Percentiles rank a stretch among this genome's conserved stretches.
Evolutionary conservation across 2,797 vertebrate genomes (phyloP).

Genomic region (Falco rusticolus): DNA sequence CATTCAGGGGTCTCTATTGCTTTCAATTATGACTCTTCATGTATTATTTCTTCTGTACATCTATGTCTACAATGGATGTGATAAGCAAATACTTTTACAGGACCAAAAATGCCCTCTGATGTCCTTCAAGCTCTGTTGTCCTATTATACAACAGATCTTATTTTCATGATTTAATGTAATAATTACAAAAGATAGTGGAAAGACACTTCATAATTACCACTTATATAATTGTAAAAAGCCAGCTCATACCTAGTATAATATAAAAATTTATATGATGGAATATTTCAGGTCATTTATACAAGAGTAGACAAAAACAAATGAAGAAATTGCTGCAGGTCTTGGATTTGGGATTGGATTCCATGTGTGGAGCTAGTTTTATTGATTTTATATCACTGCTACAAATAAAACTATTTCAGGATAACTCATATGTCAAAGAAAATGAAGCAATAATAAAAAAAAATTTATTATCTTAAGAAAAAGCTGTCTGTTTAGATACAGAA

Average conservation of each 20-base stretch:
- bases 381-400: neutral
- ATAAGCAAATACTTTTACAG: neutral
- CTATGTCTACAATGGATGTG: neutral
- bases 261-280: neutral
- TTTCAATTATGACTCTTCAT: slow-evolving; percentile 2
- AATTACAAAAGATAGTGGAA: neutral
- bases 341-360: neutral
- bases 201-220: neutral
- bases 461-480: neutral
- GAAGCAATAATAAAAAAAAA: neutral
- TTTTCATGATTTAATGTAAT: slow-evolving; percentile 30
- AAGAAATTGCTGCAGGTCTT: neutral
- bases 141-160: slow-evolving; percentile 24
- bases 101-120: neutral
- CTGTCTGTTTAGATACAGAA: neutral
- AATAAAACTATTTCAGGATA: neutral
- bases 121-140: slow-evolving; percentile 53
- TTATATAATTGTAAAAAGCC: neutral
- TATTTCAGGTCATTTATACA: neutral
- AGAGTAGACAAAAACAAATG: neutral
- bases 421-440: neutral
- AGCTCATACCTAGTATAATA: neutral
- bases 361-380: neutral
- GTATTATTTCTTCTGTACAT: neutral
- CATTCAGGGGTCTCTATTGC: neutral